Percentiles rank a stretch among this genome's conserved stretches.
These are phyloP conservation scores for Chamaetylas fuelleborni DNA, from an alignment of 2,113 vertebrate species.

Conservation along the genomic window DNA sequence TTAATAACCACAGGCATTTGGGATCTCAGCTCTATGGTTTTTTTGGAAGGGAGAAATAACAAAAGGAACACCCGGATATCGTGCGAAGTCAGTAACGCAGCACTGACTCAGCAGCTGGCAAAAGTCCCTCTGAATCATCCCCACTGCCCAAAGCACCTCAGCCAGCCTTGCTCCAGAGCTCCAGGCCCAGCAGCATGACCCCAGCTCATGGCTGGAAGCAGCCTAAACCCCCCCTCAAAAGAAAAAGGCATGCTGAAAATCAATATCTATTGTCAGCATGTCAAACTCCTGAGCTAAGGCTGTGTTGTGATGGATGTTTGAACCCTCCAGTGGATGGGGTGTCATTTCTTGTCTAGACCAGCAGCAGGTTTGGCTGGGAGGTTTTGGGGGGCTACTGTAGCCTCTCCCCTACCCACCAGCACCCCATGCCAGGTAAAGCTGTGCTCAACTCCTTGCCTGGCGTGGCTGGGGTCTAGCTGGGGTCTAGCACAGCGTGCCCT, in stretches of 20 bases:
- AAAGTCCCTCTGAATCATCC: neutral
- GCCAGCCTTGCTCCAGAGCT: neutral
- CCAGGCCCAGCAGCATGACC: neutral
- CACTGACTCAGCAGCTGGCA: conserved; percentile 49
- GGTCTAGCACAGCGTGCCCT: fast-evolving
- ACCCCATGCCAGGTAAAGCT: neutral
- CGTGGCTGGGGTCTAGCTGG: neutral
- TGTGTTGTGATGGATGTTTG: neutral
- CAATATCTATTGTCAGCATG: fast-evolving
- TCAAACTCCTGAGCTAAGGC: neutral
- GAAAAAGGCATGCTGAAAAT: neutral
- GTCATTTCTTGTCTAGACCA: neutral
- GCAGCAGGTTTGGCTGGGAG: neutral
- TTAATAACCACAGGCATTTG: conserved; percentile 55
- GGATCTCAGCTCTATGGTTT: neutral
- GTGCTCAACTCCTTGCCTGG: neutral
- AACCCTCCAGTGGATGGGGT: neutral
- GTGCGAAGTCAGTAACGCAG: neutral
- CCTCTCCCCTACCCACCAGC: neutral
- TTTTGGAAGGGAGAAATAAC: neutral
- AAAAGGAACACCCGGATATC: neutral
- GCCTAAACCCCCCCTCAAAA: neutral
- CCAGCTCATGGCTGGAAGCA: neutral
- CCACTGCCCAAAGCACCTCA: neutral
- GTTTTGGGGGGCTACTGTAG: neutral